These are phyloP conservation scores for Gallinago undulata DNA, from an alignment of 2,113 vertebrate species.

Conservation along the genomic window DNA sequence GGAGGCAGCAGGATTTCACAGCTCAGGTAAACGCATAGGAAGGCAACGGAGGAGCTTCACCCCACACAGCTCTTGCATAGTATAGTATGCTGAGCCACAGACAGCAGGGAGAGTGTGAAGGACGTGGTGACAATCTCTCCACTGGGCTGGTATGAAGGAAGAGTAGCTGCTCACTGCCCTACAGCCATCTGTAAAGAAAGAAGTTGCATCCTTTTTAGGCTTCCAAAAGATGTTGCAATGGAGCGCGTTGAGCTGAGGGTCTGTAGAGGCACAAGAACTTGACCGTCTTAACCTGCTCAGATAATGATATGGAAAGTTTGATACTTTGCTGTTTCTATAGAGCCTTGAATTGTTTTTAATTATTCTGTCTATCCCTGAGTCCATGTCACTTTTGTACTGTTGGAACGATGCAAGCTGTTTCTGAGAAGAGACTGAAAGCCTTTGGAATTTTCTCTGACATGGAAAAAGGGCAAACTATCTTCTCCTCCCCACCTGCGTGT, in stretches of 20 bases:
- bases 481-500: neutral
- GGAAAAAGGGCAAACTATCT: neutral
- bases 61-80: fast-evolving
- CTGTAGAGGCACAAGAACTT: neutral
- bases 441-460: neutral
- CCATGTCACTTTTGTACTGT: neutral
- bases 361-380: neutral
- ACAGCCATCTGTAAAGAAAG: neutral
- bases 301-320: neutral
- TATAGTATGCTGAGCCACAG: neutral
- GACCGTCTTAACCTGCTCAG: neutral
- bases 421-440: neutral
- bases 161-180: neutral
- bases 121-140: fast-evolving
- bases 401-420: neutral
- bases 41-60: neutral
- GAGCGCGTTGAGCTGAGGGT: neutral
- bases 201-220: neutral
- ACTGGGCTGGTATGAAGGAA: neutral
- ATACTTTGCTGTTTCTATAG: neutral
- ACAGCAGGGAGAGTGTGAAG: fast-evolving
- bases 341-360: neutral
- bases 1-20: neutral
- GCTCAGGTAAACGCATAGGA: neutral
- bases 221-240: neutral